These are phyloP conservation scores for Xestia ashworthii DNA, from an alignment of 2,888 invertebrate species.

Conservation along the genomic window DNA sequence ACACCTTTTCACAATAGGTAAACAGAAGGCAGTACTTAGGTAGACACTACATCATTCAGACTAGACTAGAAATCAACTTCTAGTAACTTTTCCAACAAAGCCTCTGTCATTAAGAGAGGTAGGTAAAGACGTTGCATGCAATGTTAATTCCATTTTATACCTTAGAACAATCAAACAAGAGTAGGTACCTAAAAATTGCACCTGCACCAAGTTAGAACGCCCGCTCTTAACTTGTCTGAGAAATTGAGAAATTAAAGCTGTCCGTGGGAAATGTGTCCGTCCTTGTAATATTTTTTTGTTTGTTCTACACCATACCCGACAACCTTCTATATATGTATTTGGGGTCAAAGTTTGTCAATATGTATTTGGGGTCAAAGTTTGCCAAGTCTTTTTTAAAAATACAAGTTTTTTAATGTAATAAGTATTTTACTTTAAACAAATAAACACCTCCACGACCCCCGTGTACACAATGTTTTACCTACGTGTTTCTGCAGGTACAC, in stretches of 20 bases:
- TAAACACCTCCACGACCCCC: too few relatives aligned
- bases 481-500: too few relatives aligned
- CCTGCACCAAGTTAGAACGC: constrained; percentile 5
- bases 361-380: too few relatives aligned
- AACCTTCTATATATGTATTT: too few relatives aligned
- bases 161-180: not conserved
- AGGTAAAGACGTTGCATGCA: not conserved
- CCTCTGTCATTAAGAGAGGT: not conserved
- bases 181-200: not conserved
- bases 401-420: too few relatives aligned
- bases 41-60: not conserved
- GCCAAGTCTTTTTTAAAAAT: too few relatives aligned
- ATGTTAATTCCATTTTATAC: not conserved
- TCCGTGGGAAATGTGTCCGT: too few relatives aligned
- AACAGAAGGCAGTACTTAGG: not conserved
- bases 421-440: too few relatives aligned
- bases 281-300: too few relatives aligned
- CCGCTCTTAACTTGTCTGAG: not conserved
- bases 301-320: too few relatives aligned
- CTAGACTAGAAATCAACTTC: not conserved
- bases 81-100: constrained; percentile 12
- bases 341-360: too few relatives aligned
- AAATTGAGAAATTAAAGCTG: not conserved
- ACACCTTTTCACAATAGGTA: not conserved
- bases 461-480: too few relatives aligned